These are phyloP conservation scores for Ylistrum balloti DNA, from an alignment of 1,140 invertebrate species.

Conservation along the genomic window DNA sequence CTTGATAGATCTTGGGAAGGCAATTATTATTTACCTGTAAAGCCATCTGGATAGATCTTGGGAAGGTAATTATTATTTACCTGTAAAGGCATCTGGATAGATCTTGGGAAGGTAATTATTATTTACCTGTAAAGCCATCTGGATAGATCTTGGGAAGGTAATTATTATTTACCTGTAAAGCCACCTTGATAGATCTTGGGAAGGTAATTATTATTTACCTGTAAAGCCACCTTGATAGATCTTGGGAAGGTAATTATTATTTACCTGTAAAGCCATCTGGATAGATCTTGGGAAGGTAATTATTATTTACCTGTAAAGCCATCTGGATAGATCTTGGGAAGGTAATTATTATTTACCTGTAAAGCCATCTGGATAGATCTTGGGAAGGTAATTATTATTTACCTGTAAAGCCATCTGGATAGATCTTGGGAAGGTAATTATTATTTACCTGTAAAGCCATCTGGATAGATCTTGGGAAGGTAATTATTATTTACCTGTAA, in stretches of 20 bases:
- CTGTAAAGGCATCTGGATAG: background rate
- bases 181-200: too few relatives aligned
- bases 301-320: constrained; percentile 78
- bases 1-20: background rate
- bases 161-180: too few relatives aligned
- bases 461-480: constrained; percentile 85
- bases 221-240: too few relatives aligned
- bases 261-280: constrained; percentile 79
- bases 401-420: constrained; percentile 84
- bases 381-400: constrained; percentile 86
- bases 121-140: too few relatives aligned
- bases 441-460: constrained; percentile 85
- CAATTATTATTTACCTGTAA: background rate
- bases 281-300: too few relatives aligned
- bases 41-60: too few relatives aligned
- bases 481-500: constrained; percentile 89
- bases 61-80: background rate
- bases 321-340: too few relatives aligned
- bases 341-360: constrained; percentile 68
- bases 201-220: too few relatives aligned
- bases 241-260: background rate
- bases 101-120: background rate
- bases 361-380: constrained; percentile 85
- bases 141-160: too few relatives aligned
- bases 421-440: constrained; percentile 86